These are phyloP conservation scores for Calypte anna DNA, from an alignment of 2,113 vertebrate genomes.

Conservation along the genomic window DNA sequence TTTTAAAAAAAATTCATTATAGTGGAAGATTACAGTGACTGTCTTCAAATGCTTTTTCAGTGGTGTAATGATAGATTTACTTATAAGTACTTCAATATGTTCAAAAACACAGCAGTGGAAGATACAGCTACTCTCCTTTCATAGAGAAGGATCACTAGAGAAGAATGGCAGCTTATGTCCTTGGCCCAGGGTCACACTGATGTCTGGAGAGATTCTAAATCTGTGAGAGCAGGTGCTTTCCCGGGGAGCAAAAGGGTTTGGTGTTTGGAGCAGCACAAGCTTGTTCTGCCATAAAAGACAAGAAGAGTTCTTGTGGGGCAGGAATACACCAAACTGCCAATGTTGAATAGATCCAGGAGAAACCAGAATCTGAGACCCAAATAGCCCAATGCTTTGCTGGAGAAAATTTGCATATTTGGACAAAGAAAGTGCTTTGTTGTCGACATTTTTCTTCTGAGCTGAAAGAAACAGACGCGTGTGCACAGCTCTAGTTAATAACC, in stretches of 20 bases:
- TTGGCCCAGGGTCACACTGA: neutral
- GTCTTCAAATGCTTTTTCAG: neutral
- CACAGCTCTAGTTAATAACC: neutral
- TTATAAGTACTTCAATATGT: neutral
- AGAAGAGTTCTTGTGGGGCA: neutral
- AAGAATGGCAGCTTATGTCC: neutral
- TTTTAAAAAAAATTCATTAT: neutral
- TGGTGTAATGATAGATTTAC: neutral
- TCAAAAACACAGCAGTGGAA: neutral
- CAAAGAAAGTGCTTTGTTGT: neutral
- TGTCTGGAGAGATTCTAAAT: neutral
- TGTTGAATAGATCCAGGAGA: neutral
- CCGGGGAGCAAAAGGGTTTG: neutral
- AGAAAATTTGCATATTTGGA: neutral
- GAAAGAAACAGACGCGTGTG: neutral
- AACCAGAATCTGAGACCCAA: neutral
- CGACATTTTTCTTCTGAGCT: neutral
- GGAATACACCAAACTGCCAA: neutral
- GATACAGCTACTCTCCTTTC: neutral
- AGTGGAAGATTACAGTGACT: neutral
- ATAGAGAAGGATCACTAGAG: neutral
- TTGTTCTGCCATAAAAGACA: neutral
- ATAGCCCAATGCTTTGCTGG: neutral
- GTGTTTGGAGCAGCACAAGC: fast-evolving
- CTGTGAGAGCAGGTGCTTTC: neutral